Evolutionary conservation across 2,888 invertebrate genomes (phyloP).

Genomic region (Caenorhabditis japonica): DNA sequence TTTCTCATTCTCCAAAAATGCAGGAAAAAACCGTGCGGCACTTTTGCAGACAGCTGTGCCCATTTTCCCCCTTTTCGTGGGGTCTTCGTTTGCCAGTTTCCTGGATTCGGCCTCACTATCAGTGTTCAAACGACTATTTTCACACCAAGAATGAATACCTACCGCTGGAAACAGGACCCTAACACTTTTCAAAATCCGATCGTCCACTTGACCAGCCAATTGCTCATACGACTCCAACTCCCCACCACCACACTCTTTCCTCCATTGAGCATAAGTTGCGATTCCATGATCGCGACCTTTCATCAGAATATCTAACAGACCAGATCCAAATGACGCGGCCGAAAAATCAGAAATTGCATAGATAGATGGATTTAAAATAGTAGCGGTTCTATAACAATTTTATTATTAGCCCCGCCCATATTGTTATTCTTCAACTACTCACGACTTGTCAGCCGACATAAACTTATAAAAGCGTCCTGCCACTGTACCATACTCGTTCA

Average conservation of each 20-base stretch:
- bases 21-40: too few species aligned
- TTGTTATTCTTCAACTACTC: not conserved
- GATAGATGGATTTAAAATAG: slow-evolving; percentile 12
- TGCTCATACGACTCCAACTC: slow-evolving; percentile 25
- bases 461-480: slow-evolving; percentile 69
- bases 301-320: slow-evolving; percentile 31
- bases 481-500: slow-evolving; percentile 86
- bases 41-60: too few species aligned
- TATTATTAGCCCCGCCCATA: not conserved
- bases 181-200: slow-evolving; percentile 14
- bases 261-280: slow-evolving; percentile 52
- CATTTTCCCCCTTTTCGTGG: too few species aligned
- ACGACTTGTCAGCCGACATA: slow-evolving; percentile 15
- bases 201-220: slow-evolving; percentile 23
- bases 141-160: too few species aligned
- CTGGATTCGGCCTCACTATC: not conserved
- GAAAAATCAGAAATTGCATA: slow-evolving; percentile 10
- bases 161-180: slow-evolving; percentile 29
- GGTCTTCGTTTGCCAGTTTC: too few species aligned
- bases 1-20: too few species aligned
- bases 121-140: too few species aligned
- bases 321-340: not conserved
- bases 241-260: slow-evolving; percentile 58
- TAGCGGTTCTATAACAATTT: not conserved
- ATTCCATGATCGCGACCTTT: slow-evolving; percentile 65